Evolutionary conservation across 2,113 vertebrate genomes (phyloP), one percentile per base, ranked within the genome.

Genomic region (Callipepla californica): DNA sequence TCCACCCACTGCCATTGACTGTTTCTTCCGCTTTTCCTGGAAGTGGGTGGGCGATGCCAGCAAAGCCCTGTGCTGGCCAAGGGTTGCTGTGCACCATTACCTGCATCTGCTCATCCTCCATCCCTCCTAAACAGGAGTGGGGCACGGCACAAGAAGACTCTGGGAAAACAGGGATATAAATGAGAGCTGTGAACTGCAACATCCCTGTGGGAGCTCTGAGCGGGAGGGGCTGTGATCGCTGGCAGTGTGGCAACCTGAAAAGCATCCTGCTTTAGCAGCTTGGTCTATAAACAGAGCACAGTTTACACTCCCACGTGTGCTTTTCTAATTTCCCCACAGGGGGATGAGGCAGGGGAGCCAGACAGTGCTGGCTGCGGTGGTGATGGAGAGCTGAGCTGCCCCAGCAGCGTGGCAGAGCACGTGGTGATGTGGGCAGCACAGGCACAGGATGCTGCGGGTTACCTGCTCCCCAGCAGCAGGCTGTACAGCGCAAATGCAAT

Each of bases 371-470:
- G 53, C 34, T 0, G 0, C 68, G 70, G 13, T 6, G 42, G 36
- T 67, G 69, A 51, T 4, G 1, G 77, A 36, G 80, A 48, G 4
- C n/a, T 7, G 21, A 53, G 73, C 44, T 22, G 42, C 38, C 55
- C 55, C 68, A 23, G 0, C 3, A 38, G 23, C 0, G 0, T 7
- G 55, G 42, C 77, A 84, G 69, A n/a, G 76, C 0, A 1, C 0
- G 9, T 30, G 89, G 79, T 0, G 40, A 40, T 1, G 11, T 69
- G 20, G 61, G 85, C 40, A 79, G 81, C 36, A 4, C 0, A 1
- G 0, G 75, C 75, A 61, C 89, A 85, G 91, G 93, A 91, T 95
- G 91, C 91, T 88, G 76, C 0, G 42, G 85, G 48, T 87, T 74
- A 21, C 81, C 70, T 45, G 68, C 23, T 81, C 51, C 42, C 36